Percentiles rank a stretch among this genome's conserved stretches.
Conservation (phyloP, 1,140 invertebrate genomes). For the Drosophila suzukii region DNA sequence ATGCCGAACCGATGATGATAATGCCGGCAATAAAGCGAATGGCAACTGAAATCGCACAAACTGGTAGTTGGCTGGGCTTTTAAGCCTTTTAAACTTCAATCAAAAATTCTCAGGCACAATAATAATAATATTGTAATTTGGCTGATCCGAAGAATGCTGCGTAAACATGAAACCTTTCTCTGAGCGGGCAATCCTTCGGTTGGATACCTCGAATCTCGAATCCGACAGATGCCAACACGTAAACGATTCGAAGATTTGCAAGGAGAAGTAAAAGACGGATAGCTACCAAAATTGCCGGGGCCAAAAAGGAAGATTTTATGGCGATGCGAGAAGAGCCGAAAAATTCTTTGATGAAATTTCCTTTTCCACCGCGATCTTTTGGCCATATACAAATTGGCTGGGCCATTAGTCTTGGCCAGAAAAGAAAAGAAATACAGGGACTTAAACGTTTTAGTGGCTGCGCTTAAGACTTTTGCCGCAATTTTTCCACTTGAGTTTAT, state of each 20-base stretch:
- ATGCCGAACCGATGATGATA: constrained; percentile 46
- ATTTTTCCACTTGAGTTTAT: constrained; percentile 69
- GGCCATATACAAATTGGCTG: constrained; percentile 75
- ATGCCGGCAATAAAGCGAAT: constrained; percentile 80
- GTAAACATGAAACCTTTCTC: constrained; percentile 54
- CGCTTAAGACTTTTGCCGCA: constrained; percentile 73
- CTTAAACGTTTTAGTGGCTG: constrained; percentile 81
- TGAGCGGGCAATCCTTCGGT: constrained; percentile 17
- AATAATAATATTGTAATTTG: constrained; percentile 81
- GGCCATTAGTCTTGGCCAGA: constrained; percentile 75
- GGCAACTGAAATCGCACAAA: constrained; percentile 73
- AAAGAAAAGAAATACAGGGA: constrained; percentile 36
- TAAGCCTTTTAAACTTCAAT: constrained; percentile 75
- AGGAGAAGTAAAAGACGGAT: constrained; percentile 27
- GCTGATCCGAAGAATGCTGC: constrained; percentile 59
- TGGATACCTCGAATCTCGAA: background rate
- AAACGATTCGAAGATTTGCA: constrained; percentile 65
- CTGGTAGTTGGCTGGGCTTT: constrained; percentile 76
- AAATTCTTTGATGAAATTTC: constrained; percentile 72
- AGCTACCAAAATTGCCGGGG: constrained; percentile 59
- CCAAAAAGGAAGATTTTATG: constrained; percentile 57
- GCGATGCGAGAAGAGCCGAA: constrained; percentile 67
- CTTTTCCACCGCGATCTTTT: constrained; percentile 29
- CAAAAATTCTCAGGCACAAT: constrained; percentile 75
- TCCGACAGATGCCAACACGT: constrained; percentile 70